Evolutionary conservation across 1,140 invertebrate genomes (phyloP).

Genomic region (Chironomus striatipennis): DNA sequence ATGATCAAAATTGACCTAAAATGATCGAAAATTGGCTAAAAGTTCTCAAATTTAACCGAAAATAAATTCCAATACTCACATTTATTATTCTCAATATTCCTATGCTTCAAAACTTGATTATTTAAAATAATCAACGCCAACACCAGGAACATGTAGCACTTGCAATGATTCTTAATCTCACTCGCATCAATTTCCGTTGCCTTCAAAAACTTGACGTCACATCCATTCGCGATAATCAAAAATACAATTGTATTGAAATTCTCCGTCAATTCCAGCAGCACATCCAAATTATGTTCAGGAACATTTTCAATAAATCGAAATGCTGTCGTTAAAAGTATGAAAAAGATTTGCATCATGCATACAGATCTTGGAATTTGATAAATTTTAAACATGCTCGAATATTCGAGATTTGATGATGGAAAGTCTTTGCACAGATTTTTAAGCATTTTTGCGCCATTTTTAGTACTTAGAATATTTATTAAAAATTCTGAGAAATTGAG

Average conservation of each 20-base stretch:
- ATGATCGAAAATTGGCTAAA: too few relatives aligned
- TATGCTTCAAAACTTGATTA: not conserved
- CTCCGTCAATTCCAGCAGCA: not conserved
- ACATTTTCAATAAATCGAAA: not conserved
- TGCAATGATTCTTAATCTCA: not conserved
- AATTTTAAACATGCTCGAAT: not conserved
- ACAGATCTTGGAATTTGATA: not conserved
- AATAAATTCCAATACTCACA: constrained; percentile 33
- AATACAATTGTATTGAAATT: not conserved
- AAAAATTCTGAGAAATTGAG: not conserved
- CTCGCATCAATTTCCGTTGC: not conserved
- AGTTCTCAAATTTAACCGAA: too few relatives aligned
- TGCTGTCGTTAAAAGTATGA: constrained; percentile 30
- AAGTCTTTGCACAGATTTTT: not conserved
- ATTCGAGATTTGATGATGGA: not conserved
- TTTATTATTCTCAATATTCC: not conserved
- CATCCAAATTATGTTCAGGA: not conserved
- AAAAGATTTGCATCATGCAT: not conserved
- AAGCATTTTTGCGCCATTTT: not conserved
- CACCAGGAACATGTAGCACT: not conserved
- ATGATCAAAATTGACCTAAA: too few relatives aligned
- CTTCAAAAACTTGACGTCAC: not conserved
- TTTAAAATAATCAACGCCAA: not conserved
- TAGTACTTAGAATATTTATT: not conserved
- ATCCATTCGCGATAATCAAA: not conserved